Conservation (phyloP, 2,113 vertebrate species). For the Psophia crepitans region DNA sequence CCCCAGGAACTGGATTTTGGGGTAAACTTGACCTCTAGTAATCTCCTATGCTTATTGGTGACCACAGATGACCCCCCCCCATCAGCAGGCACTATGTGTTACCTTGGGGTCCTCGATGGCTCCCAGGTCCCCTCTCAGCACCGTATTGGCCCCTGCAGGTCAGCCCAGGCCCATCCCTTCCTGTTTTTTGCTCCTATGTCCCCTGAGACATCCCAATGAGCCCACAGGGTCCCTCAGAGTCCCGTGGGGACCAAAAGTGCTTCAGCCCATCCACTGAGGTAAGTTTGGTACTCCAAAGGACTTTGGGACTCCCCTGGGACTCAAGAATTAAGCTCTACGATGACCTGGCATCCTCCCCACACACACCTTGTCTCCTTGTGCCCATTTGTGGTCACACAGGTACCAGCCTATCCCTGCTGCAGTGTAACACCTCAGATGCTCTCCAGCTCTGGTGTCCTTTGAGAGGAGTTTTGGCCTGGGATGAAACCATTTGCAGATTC, state of each 20-base stretch:
- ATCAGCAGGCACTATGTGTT: too few species aligned
- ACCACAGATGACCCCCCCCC: neutral
- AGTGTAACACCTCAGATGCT: neutral
- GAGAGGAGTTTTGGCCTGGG: neutral
- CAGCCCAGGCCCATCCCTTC: neutral
- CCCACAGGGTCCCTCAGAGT: neutral
- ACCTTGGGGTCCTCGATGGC: too few species aligned
- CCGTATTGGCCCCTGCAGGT: too few species aligned
- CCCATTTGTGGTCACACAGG: neutral
- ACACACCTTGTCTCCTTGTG: neutral
- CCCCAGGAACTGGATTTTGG: too few species aligned
- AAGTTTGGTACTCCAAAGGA: neutral
- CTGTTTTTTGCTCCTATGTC: neutral
- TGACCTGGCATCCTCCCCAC: neutral
- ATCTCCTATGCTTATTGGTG: neutral
- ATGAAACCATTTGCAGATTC: neutral
- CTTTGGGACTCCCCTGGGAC: neutral
- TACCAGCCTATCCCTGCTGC: neutral
- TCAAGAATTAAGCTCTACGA: neutral
- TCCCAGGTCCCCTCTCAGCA: too few species aligned
- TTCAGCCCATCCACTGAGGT: neutral
- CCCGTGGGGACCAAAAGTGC: rapidly evolving
- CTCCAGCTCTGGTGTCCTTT: rapidly evolving
- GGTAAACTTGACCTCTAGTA: neutral
- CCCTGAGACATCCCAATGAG: too few species aligned